Evolutionary conservation across 2,888 invertebrate genomes (phyloP).

Genomic region (Protonemura montana): DNA sequence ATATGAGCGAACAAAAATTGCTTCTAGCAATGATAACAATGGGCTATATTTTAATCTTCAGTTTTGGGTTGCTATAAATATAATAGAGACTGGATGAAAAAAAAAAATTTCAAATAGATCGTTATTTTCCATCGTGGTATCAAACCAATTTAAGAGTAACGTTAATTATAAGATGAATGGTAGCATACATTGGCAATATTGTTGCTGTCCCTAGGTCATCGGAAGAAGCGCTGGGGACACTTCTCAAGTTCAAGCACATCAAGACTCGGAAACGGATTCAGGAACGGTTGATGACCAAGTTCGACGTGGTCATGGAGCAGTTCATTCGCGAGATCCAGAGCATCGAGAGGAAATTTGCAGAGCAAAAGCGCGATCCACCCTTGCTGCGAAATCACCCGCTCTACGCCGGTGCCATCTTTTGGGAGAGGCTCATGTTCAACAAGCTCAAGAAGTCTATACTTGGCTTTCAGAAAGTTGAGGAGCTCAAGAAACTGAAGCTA

Average conservation of each 20-base stretch:
- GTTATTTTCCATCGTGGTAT: no score
- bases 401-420: constrained; percentile 84
- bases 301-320: constrained; percentile 83
- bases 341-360: constrained; percentile 74
- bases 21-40: no score
- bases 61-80: no score
- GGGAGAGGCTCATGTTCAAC: constrained; percentile 82
- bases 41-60: no score
- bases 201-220: constrained; percentile 66
- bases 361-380: constrained; percentile 71
- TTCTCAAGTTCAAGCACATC: constrained; percentile 80
- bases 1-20: no score
- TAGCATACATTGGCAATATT: no score
- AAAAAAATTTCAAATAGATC: no score
- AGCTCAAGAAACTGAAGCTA: constrained; percentile 75
- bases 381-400: constrained; percentile 79
- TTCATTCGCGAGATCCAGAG: constrained; percentile 82
- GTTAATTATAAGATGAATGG: no score
- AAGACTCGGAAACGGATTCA: constrained; percentile 78
- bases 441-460: constrained; percentile 82
- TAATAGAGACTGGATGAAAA: no score
- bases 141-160: no score
- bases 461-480: constrained; percentile 78
- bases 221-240: constrained; percentile 80
- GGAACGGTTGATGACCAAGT: constrained; percentile 78